Base-by-base conservation (phyloP, 2,888 invertebrate genomes). In the Timema cristinae region DNA sequence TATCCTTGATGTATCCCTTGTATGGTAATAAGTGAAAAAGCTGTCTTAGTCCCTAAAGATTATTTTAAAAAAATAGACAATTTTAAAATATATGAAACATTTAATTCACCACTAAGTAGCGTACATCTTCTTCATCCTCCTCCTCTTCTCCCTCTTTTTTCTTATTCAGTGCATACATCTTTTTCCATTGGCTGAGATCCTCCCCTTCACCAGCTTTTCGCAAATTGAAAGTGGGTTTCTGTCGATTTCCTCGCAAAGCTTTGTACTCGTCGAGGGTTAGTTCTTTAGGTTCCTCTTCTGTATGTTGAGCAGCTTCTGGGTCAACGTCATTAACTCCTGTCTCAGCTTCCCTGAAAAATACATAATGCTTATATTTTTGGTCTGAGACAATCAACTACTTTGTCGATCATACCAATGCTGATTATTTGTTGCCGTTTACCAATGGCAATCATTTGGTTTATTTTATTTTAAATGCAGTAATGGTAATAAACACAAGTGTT, bases 191-290 rank as follows among this genome's bases (percentile, higher is more conserved):
- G 72, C 89, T 88, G 70, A 90, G 87, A 82, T 95, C 95, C 80
- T 94, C 95, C 63, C 97, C 97, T 84, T 97, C 97, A 50, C 95
- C 96, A 71, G 97, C 93, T 84, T 96, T 95, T 72, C 97, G 91
- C 79, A 96, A 84, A 82, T 97, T 97, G 83, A 91, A 97, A 78
- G 91, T 91, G 68, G 96, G 94, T 82, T 94, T 93, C 74, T 88
- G 88, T 77, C 95, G 90, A 71, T 88, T 89, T 79, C 90, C 89
- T 79, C 93, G 92, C 79, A 93, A 85, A 72, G 94, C 95, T 84
- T 95, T 95, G 90, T 94, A 97, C 86, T 97, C 97, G 81, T 97
- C 97, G 78, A 97, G 85, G 54, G 97, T 97, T 82, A 97, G 86
- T 84, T 93, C 93, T 79, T 92, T 91, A 68, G 91, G 89, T 82